Base-by-base conservation (phyloP, 2,113 vertebrate genomes). In the Lamprotornis superbus region DNA sequence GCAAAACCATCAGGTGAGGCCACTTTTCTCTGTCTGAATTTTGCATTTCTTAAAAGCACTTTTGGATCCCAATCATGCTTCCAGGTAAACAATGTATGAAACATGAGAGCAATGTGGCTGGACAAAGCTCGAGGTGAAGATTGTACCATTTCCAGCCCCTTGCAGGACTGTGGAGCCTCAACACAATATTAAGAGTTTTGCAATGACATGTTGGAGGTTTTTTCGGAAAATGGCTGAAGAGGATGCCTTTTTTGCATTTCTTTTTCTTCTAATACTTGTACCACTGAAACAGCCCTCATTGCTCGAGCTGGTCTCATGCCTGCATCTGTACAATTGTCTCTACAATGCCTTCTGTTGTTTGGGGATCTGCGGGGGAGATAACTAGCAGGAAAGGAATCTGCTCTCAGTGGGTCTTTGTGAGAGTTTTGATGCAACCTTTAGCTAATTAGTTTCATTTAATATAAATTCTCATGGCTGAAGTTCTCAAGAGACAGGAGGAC, bases 371-470 rank as follows among this genome's bases (percentile, higher is more conserved):
- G 0, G 78, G 83, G 91, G 77, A 97, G 94, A 96, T 95, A 97
- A 92, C 90, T 93, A 95, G 73, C 91, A 97, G 91, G 86, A 96
- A 97, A 97, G 52, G 87, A 96, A 78, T 94, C 80, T 93, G 95
- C 59, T 97, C 96, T 97, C 95, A 95, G 83, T 64, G 81, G 94
- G 94, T 93, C 95, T 91, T 94, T 75, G 60, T 89, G 77, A 94
- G 95, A 95, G 96, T 95, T 97, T 95, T 95, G 96, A 95, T 97
- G 96, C 96, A 96, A 96, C 94, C 94, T 96, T 96, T 94, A 95
- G 93, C 95, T 97, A 97, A 97, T 97, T 97, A 97, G 95, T 96
- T 97, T 96, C 95, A 93, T 96, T 94, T 97, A 95, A 95, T 95
- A 95, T 76, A 91, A 93, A 97, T 94, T 94, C 95, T 96, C 96